Evolutionary conservation across 2,797 vertebrate genomes (phyloP).

Genomic region (Melopsittacus undulatus): DNA sequence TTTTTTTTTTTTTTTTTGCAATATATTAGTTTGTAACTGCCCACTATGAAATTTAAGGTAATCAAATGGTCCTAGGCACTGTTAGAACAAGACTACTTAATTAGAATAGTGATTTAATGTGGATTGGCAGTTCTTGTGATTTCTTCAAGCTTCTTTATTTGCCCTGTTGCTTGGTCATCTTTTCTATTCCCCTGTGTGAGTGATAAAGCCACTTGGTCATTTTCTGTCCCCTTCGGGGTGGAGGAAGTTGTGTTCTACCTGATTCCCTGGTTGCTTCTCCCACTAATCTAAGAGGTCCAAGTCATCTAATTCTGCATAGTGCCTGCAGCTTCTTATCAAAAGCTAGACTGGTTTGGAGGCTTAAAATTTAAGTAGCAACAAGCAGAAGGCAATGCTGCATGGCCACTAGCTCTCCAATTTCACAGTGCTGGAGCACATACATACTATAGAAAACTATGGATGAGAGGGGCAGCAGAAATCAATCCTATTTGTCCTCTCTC

Average conservation of each 20-base stretch:
- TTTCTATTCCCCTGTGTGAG: neutral
- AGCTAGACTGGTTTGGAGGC: neutral
- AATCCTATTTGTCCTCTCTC: neutral
- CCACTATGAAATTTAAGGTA: neutral
- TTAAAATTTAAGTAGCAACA: neutral
- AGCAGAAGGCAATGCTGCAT: neutral
- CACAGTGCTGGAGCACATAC: neutral
- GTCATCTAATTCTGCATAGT: neutral
- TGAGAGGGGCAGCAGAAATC: neutral
- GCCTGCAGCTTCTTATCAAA: neutral
- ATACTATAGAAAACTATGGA: neutral
- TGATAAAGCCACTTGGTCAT: neutral
- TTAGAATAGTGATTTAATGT: neutral
- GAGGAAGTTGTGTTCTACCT: neutral
- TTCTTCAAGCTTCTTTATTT: neutral
- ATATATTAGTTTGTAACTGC: neutral
- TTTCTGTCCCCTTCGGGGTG: neutral
- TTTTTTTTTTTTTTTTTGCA: neutral
- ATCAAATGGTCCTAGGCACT: neutral
- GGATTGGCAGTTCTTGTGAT: neutral
- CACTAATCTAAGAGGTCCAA: neutral
- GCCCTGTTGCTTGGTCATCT: neutral
- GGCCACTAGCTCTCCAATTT: neutral
- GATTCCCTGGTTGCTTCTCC: neutral
- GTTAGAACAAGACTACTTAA: neutral